Base-by-base conservation (phyloP, 1,140 invertebrate genomes). In the Drosophila hydei region DNA sequence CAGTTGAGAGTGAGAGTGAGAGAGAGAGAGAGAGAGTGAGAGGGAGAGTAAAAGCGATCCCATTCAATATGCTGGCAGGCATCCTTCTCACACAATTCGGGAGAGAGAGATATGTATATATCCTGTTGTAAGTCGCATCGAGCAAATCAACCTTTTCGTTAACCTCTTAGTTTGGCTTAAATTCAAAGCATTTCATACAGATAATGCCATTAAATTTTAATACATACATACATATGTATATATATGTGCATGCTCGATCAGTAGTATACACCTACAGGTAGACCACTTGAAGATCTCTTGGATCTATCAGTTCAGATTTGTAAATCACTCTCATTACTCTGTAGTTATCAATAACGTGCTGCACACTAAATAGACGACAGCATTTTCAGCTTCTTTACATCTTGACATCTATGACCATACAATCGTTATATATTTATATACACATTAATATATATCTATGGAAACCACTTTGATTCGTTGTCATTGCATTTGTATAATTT, bases 391-490 rank as follows among this genome's bases (percentile, higher is more conserved):
- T 51, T 16, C 30, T 9, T 8, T 18, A 30, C 9, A 51, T 51
- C 8, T 19, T 21, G 18, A 4, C n/a, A 21, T 21, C 12, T 21
- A 21, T 3, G 30, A 33, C 8, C 48, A 33, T 30, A 16, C 11
- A 14, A 14, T 14, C 4, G 11, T 16, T 33, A 27, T 5, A 50
- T 16, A 21, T 47, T 4, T 7, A 14, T 25, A 43, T 4, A 19
- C 12, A 21, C 9, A 33, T 51, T 11, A 2, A 40, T 54, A 36
- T 27, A 27, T 27, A 3, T n/a, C n/a, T n/a, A n/a, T n/a, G 9
- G 30, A 11, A 33, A 56, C 43, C 58, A 60, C 30, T 21, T 21
- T 23, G 18, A 23, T 48, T 47, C 43, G 27, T 36, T 21, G 16
- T 43, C n/a, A 7, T 45, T 25, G 12, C 14, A 40, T 27, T 27